Evolutionary conservation across 1,140 invertebrate genomes (phyloP), one percentile per base, ranked within the genome.

Genomic region (Nomia melanderi): DNA sequence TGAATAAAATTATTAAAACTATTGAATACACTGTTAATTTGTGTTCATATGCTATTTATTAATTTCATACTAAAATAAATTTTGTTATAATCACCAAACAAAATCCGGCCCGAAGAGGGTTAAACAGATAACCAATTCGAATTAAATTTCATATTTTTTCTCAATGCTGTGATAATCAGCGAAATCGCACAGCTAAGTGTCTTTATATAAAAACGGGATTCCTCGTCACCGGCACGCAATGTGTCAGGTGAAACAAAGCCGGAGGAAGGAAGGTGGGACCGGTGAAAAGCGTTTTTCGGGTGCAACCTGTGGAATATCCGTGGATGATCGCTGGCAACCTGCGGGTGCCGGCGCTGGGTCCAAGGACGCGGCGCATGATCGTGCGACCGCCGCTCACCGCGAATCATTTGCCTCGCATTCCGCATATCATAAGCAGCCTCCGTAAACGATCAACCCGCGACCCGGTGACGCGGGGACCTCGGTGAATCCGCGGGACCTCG

Each of bases 381-480:
- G 17, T 17, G 56, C 53, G 60, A 29, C 36, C 44, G 50, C 74
- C 74, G 33, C 62, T 72, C 77, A 72, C 79, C 84, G 75, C 33
- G n/a, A 78, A 77, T 85, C 73, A 76, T 88, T 87, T 81, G 77
- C 85, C 85, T 79, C 71, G 81, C 86, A 87, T 89, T 88, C 83
- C 85, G 62, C 83, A 79, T 86, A 80, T 88, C 80, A 87, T 83
- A 85, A 89, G 72, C 81, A 70, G 47, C 25, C 77, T 70, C 73
- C 64, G 75, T 82, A 60, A 74, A 2, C 75, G 79, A 74, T 59
- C 67, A 36, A 41, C 62, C 80, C 72, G 56, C 64, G 11, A 7
- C 2, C 60, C 14, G 33, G n/a, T 78, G 62, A 64, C 31, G 11
- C 36, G 36, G 36, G 57, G 73, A 67, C 62, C 53, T 36, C 14